Base-by-base conservation (phyloP, 2,113 vertebrate species). In the Gadus chalcogrammus region DNA sequence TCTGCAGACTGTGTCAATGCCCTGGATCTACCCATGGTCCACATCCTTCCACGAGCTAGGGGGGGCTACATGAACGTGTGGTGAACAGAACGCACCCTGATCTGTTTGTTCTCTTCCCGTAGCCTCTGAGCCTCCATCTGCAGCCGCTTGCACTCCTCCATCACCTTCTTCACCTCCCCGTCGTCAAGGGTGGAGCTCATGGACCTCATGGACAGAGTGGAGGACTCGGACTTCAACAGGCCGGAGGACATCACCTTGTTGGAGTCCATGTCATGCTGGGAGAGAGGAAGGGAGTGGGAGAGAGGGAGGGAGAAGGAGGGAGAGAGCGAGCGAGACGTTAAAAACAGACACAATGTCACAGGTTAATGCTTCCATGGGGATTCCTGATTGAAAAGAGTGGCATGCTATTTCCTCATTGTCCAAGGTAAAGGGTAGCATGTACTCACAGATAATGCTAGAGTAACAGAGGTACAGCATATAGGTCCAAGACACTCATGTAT, bases 101-200 rank as follows among this genome's bases (percentile, higher is more conserved):
- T 94, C 74, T 95, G 96, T 92, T 92, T 95, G 93, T 96, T 98
- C 92, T 98, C 97, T 89, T 98, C 97, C 84, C 95, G 93, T 89
- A 99, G 95, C 91, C 97, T 93, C 88, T 99, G 97, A 69, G 98
- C 93, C 85, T 99, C 96, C 70, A 93, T 89, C 85, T 98, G 96
- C 91, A 99, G 93, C 90, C 94, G 92, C 94, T 94, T 96, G 83
- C 95, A 97, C 62, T 99, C 96, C 72, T 99, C 97, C 95, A 96
- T 94, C 88, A 98, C 91, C 90, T 94, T 98, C 92, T 95, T 97
- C 67, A 96, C 94, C 86, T 98, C 97, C 1, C 89, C 82, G 55
- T 98, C 96, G 78, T 98, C 97, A 74, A 97, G 87, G 84, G 93
- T 93, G 82, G 95, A 94, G 84, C 93, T 93, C 93, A 94, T 77